Evolutionary conservation across 2,113 vertebrate genomes (phyloP), one percentile per base, ranked within the genome.

Genomic region (Lethenteron camtschaticum): DNA sequence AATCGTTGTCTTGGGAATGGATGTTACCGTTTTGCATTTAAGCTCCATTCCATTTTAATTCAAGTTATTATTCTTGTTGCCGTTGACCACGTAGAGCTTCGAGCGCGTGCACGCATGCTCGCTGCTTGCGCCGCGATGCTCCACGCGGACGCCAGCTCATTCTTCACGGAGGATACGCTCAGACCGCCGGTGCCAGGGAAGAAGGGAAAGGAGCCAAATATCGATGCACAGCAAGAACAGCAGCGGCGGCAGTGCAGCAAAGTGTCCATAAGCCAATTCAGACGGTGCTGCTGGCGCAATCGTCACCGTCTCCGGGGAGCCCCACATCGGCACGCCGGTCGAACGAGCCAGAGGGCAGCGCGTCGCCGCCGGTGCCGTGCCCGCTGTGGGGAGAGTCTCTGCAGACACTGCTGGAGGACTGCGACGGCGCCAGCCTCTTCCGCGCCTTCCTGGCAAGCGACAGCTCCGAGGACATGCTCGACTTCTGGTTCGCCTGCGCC

Each of bases 361-460:
- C 63, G n/a, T 66, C 63, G 63, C 63, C 63, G n/a, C 63, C 63
- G n/a, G 10, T 20, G 20, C 8, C n/a, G n/a, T 66, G 63, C 10
- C n/a, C 8, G n/a, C n/a, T n/a, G 10, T 66, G 63, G 63, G 20
- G n/a, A n/a, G 10, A 66, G n/a, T 66, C 63, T n/a, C 63, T 66
- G 63, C 63, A 20, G n/a, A 16, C 63, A 20, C 24, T 66, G 63
- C 63, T 66, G n/a, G 63, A 66, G 9, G 20, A 66, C 63, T n/a
- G 63, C 63, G 63, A 66, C 9, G 63, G 63, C n/a, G 20, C 63
- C n/a, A 66, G 63, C 63, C n/a, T 66, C 63, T 66, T 66, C 9
- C 63, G 20, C n/a, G 63, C 63, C 63, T 66, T 66, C 63, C 63
- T 66, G n/a, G 63, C n/a, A 20, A n/a, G 63, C n/a, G 20, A 66